A percentile compares a stretch with the other conserved stretches of the same genome.
Conservation (phyloP, 2,113 vertebrate species). For the Dermatemys mawii region DNA sequence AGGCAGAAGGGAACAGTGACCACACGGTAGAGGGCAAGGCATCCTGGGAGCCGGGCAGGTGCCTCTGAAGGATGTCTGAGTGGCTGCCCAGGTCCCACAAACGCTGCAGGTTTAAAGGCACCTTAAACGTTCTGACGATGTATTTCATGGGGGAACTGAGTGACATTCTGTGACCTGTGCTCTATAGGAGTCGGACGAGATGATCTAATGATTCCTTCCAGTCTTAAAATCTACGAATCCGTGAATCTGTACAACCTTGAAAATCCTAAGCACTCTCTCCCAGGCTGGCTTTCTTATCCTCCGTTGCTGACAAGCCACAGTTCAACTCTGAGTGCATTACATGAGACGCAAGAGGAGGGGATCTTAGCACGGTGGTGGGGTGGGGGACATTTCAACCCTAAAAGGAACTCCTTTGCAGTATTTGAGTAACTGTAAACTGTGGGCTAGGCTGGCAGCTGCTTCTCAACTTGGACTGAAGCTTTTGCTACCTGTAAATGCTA, state of each 20-base stretch:
- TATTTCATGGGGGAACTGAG: neutral
- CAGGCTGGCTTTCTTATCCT: neutral
- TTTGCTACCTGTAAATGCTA: rapidly evolving
- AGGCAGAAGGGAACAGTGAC: neutral
- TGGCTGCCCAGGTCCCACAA: neutral
- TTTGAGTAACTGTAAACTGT: neutral
- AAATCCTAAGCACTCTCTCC: neutral
- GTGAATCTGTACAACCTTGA: neutral
- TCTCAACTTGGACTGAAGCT: rapidly evolving
- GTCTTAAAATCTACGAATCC: neutral
- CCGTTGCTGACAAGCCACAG: neutral
- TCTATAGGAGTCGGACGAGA: neutral
- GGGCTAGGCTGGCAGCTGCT: neutral
- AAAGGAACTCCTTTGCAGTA: neutral
- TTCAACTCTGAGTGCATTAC: neutral
- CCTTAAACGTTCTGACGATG: neutral
- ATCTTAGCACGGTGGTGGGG: neutral
- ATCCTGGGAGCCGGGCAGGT: neutral
- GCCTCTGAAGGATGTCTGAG: neutral
- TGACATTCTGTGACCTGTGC: neutral
- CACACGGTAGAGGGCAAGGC: neutral
- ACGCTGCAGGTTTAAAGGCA: neutral
- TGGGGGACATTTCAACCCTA: neutral
- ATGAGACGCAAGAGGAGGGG: neutral
- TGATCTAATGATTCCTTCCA: neutral